phyloP scores from a whole-genome alignment of 2,113 vertebrate species.

The Glaucomys volans region DNA sequence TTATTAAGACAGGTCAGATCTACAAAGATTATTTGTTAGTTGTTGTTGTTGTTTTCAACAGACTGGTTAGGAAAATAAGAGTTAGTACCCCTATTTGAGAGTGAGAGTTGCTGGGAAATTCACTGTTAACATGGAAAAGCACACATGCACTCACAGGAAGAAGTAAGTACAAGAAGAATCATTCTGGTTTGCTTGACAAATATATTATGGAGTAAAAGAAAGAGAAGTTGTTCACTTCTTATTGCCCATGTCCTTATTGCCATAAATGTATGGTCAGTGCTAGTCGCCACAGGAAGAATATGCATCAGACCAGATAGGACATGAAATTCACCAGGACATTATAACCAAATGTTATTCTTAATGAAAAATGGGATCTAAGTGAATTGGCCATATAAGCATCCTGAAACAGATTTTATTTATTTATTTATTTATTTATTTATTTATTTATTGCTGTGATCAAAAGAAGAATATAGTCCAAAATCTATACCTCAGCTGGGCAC shows the following conservation, averaged over 20 bases:
- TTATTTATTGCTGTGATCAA: slow-evolving; percentile 24
- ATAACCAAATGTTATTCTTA: slow-evolving; percentile 21
- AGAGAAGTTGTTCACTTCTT: not conserved
- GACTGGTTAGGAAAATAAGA: slow-evolving; percentile 39
- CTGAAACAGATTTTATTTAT: not conserved
- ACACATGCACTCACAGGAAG: not conserved
- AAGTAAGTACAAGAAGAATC: not conserved
- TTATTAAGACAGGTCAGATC: not conserved
- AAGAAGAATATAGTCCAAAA: not conserved
- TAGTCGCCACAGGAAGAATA: not conserved
- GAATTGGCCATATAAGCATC: not conserved
- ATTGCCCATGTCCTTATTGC: not conserved
- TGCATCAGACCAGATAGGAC: not conserved
- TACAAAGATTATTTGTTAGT: not conserved
- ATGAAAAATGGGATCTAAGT: not conserved
- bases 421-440: too few relatives aligned
- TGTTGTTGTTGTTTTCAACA: not conserved
- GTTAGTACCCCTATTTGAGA: slow-evolving; percentile 7
- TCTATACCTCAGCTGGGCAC: not conserved
- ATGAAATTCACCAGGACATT: not conserved
- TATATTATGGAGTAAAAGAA: not conserved
- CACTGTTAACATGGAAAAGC: not conserved
- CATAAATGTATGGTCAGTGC: not conserved
- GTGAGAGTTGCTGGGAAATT: not conserved
- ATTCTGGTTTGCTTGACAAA: not conserved